Evolutionary conservation across 2,797 vertebrate genomes (phyloP).

Genomic region (Amblyopsis hoosieri): DNA sequence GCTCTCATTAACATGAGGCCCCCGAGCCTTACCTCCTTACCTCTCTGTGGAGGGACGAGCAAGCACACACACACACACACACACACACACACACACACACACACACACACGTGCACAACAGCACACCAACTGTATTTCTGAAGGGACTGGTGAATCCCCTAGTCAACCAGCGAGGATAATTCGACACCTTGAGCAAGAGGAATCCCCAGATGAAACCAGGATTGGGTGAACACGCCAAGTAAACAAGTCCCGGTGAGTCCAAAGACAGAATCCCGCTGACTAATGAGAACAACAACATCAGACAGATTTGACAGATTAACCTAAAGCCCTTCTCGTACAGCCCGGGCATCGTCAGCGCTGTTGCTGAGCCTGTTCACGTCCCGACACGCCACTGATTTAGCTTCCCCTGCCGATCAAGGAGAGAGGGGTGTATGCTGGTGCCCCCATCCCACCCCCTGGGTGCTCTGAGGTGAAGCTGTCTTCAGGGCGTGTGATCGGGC

Average conservation of each 20-base stretch:
- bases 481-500: constrained; percentile 47
- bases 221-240: constrained; percentile 49
- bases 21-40: constrained; percentile 28
- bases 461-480: constrained; percentile 51
- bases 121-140: constrained; percentile 24
- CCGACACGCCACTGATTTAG: constrained; percentile 24
- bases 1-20: constrained; percentile 64
- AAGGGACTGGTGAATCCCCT: constrained; percentile 70
- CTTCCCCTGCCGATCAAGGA: constrained; percentile 52
- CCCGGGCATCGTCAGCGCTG: constrained; percentile 5
- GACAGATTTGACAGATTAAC: constrained; percentile 35
- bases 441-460: constrained; percentile 25
- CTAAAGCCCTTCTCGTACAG: constrained; percentile 29
- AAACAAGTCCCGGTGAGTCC: constrained; percentile 24
- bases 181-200: constrained; percentile 82
- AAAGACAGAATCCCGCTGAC: constrained; percentile 42
- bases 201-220: constrained; percentile 70
- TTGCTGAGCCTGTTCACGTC: constrained; percentile 43
- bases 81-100: constrained; percentile 20
- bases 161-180: constrained; percentile 82
- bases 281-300: constrained; percentile 41
- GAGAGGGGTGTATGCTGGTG: constrained; percentile 30
- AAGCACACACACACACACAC: constrained; percentile 68
- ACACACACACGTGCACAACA: constrained; percentile 14
- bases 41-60: constrained; percentile 56